Conservation (phyloP, 1,140 invertebrate species). For the Listronotus oregonensis region DNA sequence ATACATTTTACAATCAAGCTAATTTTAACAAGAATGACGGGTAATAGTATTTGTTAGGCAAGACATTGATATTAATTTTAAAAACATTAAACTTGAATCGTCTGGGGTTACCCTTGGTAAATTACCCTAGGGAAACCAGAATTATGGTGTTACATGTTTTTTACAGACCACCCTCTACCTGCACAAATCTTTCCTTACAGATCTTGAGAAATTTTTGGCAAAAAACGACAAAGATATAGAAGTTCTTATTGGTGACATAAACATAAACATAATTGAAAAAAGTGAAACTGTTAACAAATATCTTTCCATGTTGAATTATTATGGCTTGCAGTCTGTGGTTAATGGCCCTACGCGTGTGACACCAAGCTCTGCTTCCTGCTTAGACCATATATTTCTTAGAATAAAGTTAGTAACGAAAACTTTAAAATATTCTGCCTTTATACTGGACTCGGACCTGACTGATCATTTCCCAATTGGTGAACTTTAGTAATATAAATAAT, state of each 20-base stretch:
- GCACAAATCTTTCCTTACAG: not conserved
- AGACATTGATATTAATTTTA: not conserved
- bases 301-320: not conserved
- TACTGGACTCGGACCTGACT: no score
- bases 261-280: constrained; percentile 5
- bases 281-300: not conserved
- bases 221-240: not conserved
- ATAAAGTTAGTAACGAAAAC: not conserved
- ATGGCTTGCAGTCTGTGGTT: not conserved
- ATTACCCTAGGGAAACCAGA: no score
- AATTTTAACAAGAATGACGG: constrained; percentile 4
- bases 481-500: no score
- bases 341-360: constrained; percentile 1
- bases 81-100: not conserved
- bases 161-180: not conserved
- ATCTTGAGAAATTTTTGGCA: not conserved
- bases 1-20: constrained; percentile 1
- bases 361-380: not conserved
- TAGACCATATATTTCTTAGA: not conserved
- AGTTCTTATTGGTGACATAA: constrained; percentile 1
- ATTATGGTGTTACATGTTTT: no score
- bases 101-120: not conserved
- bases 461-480: no score
- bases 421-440: no score
- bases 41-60: not conserved